Evolutionary conservation across 1,140 invertebrate species (phyloP).

Genomic region (Cydia amplana): DNA sequence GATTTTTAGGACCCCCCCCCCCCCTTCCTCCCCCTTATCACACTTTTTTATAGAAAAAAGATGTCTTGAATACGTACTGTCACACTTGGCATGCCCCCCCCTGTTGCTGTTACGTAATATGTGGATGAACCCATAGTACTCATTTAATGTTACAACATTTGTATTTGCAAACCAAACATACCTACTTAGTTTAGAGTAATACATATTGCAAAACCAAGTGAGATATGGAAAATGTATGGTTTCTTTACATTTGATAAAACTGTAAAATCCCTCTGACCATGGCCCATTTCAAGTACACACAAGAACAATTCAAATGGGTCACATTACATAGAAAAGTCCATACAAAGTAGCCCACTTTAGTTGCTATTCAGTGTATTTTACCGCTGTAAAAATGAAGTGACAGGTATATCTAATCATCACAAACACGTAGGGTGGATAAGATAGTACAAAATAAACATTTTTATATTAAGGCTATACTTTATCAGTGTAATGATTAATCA

Average conservation of each 20-base stretch:
- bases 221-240: conserved; percentile 8
- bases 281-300: conserved; percentile 49
- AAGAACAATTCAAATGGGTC: conserved; percentile 31
- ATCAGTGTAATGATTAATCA: conserved; percentile 22
- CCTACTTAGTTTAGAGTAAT: not conserved
- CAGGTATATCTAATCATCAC: conserved; percentile 60
- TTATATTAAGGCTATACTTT: conserved; percentile 38
- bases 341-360: not conserved
- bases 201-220: not conserved
- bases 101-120: too few species aligned
- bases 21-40: too few species aligned
- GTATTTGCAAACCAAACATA: not conserved
- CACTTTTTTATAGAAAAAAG: too few species aligned
- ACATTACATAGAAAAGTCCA: not conserved
- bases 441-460: conserved; percentile 51
- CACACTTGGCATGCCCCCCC: too few species aligned
- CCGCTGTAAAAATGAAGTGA: conserved; percentile 55
- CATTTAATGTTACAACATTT: not conserved
- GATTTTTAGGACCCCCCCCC: too few species aligned
- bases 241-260: conserved; percentile 23
- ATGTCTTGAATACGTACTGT: too few species aligned
- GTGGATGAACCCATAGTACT: too few species aligned
- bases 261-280: conserved; percentile 51
- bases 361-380: conserved; percentile 26
- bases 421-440: conserved; percentile 71